phyloP scores from a whole-genome alignment of 2,113 vertebrate genomes.

The Dunckerocampus dactyliophorus region DNA sequence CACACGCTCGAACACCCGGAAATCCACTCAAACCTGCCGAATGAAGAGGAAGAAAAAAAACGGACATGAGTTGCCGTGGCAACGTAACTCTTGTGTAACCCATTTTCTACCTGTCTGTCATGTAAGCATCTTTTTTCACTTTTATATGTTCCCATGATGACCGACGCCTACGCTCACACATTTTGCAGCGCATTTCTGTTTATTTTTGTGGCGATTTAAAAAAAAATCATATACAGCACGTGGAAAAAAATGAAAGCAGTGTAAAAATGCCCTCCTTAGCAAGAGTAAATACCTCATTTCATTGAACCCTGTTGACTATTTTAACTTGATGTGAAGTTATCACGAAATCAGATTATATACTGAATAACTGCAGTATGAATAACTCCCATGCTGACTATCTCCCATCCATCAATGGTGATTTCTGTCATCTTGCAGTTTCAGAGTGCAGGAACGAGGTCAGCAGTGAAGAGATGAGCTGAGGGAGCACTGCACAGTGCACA shows the following conservation, averaged over 20 bases:
- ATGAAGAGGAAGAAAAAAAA: conserved; percentile 49
- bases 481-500: neutral
- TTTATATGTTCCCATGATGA: neutral
- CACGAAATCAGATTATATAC: neutral
- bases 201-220: too few relatives aligned
- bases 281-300: too few relatives aligned
- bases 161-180: too few relatives aligned
- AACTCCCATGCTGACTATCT: neutral
- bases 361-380: neutral
- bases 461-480: too few relatives aligned
- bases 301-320: too few relatives aligned
- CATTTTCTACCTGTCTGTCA: conserved; percentile 16
- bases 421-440: conserved; percentile 17
- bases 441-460: conserved; percentile 16
- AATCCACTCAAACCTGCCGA: conserved; percentile 32
- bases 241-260: too few relatives aligned
- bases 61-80: conserved; percentile 58
- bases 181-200: too few relatives aligned
- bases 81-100: conserved; percentile 25
- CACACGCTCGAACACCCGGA: conserved; percentile 5
- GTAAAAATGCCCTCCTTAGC: too few relatives aligned
- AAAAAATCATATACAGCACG: too few relatives aligned
- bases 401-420: conserved; percentile 27
- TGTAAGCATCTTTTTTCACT: conserved; percentile 2
- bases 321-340: too few relatives aligned